Percentiles rank a stretch among this genome's conserved stretches.
These are phyloP conservation scores for Bilobella aurantiaca DNA, from an alignment of 1,140 invertebrate genomes.

Conservation along the genomic window DNA sequence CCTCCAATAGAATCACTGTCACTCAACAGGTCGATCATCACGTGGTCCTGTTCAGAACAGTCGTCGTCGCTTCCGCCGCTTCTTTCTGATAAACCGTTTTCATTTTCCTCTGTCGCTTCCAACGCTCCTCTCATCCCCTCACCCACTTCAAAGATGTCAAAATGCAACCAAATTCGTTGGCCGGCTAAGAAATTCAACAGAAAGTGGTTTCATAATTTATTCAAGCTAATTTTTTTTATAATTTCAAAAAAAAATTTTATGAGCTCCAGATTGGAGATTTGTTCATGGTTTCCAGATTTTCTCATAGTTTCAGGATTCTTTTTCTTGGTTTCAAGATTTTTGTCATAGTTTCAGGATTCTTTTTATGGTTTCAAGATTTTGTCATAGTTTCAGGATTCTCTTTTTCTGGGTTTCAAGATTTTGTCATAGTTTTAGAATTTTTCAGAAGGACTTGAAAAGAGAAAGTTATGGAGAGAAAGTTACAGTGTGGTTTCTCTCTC, in stretches of 20 bases:
- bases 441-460: too few species aligned
- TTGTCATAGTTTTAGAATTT: too few species aligned
- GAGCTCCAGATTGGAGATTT: too few species aligned
- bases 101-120: neutral
- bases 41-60: constrained; percentile 37
- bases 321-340: too few species aligned
- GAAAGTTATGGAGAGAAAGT: too few species aligned
- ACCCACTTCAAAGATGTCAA: constrained; percentile 48
- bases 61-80: neutral
- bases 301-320: too few species aligned
- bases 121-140: too few species aligned
- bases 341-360: neutral
- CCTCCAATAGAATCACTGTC: constrained; percentile 42
- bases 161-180: constrained; percentile 54
- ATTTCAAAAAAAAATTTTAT: neutral
- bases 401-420: too few species aligned
- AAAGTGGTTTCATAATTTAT: neutral
- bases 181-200: constrained; percentile 39
- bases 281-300: neutral
- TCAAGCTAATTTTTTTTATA: neutral
- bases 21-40: constrained; percentile 46
- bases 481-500: too few species aligned
- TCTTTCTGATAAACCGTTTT: neutral
- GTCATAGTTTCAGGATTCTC: too few species aligned
- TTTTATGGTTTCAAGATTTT: neutral